Percentiles rank a stretch among this genome's conserved stretches.
These are phyloP conservation scores for Paguma larvata DNA, from an alignment of 2,797 vertebrate species.

Conservation along the genomic window DNA sequence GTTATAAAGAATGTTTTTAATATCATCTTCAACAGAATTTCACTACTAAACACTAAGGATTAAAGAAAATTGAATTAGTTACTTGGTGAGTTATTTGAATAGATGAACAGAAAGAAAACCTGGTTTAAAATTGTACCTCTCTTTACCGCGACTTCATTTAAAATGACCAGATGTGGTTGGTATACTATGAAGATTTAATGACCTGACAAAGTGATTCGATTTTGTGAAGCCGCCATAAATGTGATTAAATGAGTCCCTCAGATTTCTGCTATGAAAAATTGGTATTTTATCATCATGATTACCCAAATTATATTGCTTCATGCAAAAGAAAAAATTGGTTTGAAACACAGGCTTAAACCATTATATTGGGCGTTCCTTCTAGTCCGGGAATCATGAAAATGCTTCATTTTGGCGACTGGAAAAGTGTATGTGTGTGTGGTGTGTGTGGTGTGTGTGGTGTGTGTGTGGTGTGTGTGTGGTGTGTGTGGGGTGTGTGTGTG, in stretches of 20 bases:
- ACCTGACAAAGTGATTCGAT: not conserved
- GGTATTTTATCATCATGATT: not conserved
- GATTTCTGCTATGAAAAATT: slow-evolving; percentile 37
- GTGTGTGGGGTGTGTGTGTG: no score
- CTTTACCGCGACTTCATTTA: slow-evolving; percentile 50
- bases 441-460: no score
- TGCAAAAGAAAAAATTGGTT: not conserved
- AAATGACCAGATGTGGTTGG: slow-evolving; percentile 52
- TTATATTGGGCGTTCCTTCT: not conserved
- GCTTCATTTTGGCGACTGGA: not conserved
- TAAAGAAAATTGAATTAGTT: slow-evolving; percentile 49
- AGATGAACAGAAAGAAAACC: slow-evolving; percentile 38
- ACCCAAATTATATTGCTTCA: not conserved
- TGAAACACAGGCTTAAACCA: not conserved
- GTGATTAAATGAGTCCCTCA: slow-evolving; percentile 4
- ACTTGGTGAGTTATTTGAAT: slow-evolving; percentile 45
- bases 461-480: no score
- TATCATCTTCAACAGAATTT: slow-evolving; percentile 43
- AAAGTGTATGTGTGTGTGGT: not conserved
- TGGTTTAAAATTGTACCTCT: slow-evolving; percentile 42
- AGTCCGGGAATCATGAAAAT: not conserved
- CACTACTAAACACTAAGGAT: slow-evolving; percentile 27
- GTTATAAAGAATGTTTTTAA: slow-evolving; percentile 62
- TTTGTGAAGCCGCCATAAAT: slow-evolving; percentile 32
- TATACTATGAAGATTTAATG: slow-evolving; percentile 49